Percentiles rank a stretch among this genome's conserved stretches.
These are phyloP conservation scores for Drosophila aldrichi DNA, from an alignment of 2,888 invertebrate species.

Conservation along the genomic window DNA sequence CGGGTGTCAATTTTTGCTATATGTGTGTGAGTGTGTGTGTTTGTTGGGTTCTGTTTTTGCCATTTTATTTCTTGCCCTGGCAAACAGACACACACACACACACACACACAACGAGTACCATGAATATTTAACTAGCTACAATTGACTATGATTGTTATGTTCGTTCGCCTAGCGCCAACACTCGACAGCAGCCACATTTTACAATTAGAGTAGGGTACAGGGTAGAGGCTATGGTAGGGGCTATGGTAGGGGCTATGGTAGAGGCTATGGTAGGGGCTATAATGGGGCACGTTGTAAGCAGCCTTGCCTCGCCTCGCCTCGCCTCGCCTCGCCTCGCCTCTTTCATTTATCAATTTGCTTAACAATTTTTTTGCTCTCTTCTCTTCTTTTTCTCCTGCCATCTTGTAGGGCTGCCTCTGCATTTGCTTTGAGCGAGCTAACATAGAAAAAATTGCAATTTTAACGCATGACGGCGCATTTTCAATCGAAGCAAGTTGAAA, in stretches of 20 bases:
- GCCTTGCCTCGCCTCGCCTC: too few relatives aligned
- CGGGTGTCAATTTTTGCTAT: conserved; percentile 55
- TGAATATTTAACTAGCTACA: conserved; percentile 78
- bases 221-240: too few relatives aligned
- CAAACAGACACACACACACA: too few relatives aligned
- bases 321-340: too few relatives aligned
- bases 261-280: not conserved
- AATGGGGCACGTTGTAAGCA: not conserved
- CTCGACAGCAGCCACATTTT: conserved; percentile 23
- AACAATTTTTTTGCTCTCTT: conserved; percentile 27
- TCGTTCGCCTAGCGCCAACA: conserved; percentile 29
- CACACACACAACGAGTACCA: conserved; percentile 40
- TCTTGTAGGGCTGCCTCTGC: conserved; percentile 15
- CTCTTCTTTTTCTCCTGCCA: not conserved
- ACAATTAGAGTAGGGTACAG: conserved; percentile 54
- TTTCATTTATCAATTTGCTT: conserved; percentile 75
- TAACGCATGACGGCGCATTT: conserved; percentile 76
- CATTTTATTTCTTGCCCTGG: too few relatives aligned
- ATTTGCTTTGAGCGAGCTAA: conserved; percentile 28
- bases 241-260: too few relatives aligned
- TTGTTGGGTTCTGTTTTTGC: too few relatives aligned
- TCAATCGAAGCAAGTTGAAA: conserved; percentile 58
- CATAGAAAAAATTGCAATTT: conserved; percentile 73
- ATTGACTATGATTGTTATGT: conserved; percentile 79
- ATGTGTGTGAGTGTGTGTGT: conserved; percentile 6